Conservation (phyloP, 2,888 invertebrate genomes). For the Platynereis dumerilii region DNA sequence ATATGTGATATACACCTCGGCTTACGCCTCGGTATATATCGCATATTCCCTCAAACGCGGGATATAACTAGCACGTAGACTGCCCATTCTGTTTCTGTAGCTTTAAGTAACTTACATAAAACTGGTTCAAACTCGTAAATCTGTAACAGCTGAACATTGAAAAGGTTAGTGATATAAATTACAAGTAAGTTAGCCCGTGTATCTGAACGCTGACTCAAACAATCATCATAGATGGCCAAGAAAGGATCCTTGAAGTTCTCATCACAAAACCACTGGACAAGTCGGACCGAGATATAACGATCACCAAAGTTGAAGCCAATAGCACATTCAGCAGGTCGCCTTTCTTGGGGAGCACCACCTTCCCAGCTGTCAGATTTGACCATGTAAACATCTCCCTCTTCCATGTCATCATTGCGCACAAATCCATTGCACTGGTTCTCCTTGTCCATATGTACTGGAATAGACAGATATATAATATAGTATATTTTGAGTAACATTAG, state of each 20-base stretch:
- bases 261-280: constrained; percentile 34
- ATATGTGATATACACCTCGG: too few relatives aligned
- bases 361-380: constrained; percentile 34
- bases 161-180: too few relatives aligned
- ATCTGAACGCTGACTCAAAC: constrained; percentile 27
- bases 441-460: constrained; percentile 32
- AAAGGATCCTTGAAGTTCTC: constrained; percentile 30
- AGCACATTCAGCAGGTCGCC: constrained; percentile 35
- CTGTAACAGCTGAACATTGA: too few relatives aligned
- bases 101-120: too few relatives aligned
- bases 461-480: neutral
- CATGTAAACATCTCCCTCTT: constrained; percentile 33
- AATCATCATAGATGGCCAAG: constrained; percentile 36
- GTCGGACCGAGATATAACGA: constrained; percentile 28
- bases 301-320: constrained; percentile 37
- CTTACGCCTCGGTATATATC: too few relatives aligned
- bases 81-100: too few relatives aligned
- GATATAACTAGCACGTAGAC: too few relatives aligned
- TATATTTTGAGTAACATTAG: too few relatives aligned
- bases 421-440: constrained; percentile 18
- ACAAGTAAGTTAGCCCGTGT: too few relatives aligned
- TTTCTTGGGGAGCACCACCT: constrained; percentile 20
- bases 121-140: too few relatives aligned
- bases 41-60: too few relatives aligned
- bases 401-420: constrained; percentile 34